These are phyloP conservation scores for Anableps anableps DNA, from an alignment of 2,797 vertebrate genomes.

Conservation along the genomic window DNA sequence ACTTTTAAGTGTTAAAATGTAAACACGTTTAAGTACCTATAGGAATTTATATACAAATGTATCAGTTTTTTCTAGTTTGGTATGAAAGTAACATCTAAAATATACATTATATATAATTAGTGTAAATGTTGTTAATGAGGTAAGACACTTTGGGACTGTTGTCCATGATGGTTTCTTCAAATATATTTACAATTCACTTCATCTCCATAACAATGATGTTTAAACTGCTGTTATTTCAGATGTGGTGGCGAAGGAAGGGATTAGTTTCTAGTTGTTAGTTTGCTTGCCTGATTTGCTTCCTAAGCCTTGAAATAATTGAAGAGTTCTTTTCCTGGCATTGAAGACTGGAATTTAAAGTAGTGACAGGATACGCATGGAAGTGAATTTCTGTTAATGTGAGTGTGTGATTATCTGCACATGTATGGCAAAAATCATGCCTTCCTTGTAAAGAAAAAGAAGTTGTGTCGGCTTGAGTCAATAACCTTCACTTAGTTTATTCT, in stretches of 20 bases:
- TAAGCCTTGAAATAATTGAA: not conserved
- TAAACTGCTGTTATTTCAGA: not conserved
- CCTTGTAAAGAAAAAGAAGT: not conserved
- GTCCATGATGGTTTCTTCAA: not conserved
- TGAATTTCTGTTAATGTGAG: constrained; percentile 48
- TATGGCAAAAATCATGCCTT: not conserved
- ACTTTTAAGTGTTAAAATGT: constrained; percentile 25
- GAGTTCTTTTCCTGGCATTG: not conserved
- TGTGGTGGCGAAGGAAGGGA: not conserved
- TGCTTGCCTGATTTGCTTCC: not conserved
- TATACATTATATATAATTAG: not conserved
- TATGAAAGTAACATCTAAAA: not conserved
- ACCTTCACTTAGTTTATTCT: not conserved
- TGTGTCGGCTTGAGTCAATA: not conserved
- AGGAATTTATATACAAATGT: constrained; percentile 7
- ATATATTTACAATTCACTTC: not conserved
- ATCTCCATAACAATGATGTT: not conserved
- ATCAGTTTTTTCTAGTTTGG: not conserved
- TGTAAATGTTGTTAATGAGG: constrained; percentile 22
- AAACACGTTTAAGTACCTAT: constrained; percentile 28
- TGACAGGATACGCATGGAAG: not conserved
- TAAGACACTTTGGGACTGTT: constrained; percentile 10
- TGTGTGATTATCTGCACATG: constrained; percentile 28
- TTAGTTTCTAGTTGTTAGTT: not conserved
- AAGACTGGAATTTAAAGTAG: constrained; percentile 15